A percentile compares a stretch with the other conserved stretches of the same genome.
phyloP scores from a whole-genome alignment of 2,113 vertebrate genomes.

The Gallinago jamesoni region DNA sequence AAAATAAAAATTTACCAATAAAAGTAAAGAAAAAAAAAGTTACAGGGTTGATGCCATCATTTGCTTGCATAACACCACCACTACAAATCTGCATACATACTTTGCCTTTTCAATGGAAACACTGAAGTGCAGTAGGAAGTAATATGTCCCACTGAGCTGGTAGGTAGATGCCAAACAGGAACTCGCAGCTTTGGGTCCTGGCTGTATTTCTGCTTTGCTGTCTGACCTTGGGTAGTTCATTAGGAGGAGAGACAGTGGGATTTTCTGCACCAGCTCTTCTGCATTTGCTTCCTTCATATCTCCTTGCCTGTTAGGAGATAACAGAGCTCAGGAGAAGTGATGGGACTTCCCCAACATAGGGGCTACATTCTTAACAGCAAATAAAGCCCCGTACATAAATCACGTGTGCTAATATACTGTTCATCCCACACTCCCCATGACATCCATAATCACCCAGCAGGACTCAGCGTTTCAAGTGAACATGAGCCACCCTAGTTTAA shows the following conservation, averaged over 20 bases:
- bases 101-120: neutral
- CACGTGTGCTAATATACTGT: neutral
- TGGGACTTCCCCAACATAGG: neutral
- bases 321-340: neutral
- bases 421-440: neutral
- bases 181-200: neutral
- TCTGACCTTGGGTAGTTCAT: neutral
- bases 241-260: neutral
- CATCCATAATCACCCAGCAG: slow-evolving; percentile 46
- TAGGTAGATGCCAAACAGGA: neutral
- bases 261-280: neutral
- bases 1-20: neutral
- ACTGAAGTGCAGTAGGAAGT: neutral
- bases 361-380: neutral
- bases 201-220: neutral
- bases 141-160: rapidly evolving
- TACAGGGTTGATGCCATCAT: neutral
- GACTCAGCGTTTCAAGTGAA: neutral
- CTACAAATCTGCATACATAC: neutral
- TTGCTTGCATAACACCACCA: neutral
- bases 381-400: neutral
- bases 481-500: neutral
- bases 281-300: neutral
- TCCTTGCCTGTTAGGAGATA: neutral
- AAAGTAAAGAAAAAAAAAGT: neutral